Conservation (phyloP, 1,140 invertebrate genomes). For the Drosophila lowei region DNA sequence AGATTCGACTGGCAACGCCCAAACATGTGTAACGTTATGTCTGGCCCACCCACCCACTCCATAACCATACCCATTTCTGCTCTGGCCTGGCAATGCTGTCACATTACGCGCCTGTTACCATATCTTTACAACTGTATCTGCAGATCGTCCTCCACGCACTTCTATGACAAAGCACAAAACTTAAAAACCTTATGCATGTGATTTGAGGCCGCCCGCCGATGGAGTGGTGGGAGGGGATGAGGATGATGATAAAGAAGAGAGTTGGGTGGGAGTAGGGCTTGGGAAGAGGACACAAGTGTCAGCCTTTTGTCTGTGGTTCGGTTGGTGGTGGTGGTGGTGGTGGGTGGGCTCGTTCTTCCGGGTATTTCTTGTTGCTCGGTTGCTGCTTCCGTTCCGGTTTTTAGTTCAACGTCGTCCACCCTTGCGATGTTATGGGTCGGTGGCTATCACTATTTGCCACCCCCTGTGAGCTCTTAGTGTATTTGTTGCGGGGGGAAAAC, state of each 20-base stretch:
- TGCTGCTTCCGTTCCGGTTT: conserved; percentile 71
- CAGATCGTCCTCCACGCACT: conserved; percentile 74
- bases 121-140: conserved; percentile 81
- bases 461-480: conserved; percentile 17
- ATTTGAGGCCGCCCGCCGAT: conserved; percentile 55
- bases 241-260: not conserved
- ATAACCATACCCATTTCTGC: not conserved
- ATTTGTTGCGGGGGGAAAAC: conserved; percentile 21
- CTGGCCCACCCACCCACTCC: conserved; percentile 1
- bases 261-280: conserved; percentile 4
- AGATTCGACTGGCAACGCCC: conserved; percentile 50
- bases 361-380: conserved; percentile 31
- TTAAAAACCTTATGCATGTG: conserved; percentile 80
- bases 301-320: conserved; percentile 51
- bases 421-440: conserved; percentile 43
- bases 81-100: conserved; percentile 55
- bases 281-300: conserved; percentile 55
- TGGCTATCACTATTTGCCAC: conserved; percentile 38
- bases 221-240: conserved; percentile 16
- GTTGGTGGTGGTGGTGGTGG: conserved; percentile 53
- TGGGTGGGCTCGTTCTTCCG: conserved; percentile 28
- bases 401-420: conserved; percentile 54
- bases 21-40: conserved; percentile 69
- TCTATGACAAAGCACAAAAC: conserved; percentile 79
- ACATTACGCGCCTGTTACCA: conserved; percentile 78